A percentile compares a stretch with the other conserved stretches of the same genome.
These are phyloP conservation scores for Adela reaumurella DNA, from an alignment of 2,888 invertebrate species.

Conservation along the genomic window DNA sequence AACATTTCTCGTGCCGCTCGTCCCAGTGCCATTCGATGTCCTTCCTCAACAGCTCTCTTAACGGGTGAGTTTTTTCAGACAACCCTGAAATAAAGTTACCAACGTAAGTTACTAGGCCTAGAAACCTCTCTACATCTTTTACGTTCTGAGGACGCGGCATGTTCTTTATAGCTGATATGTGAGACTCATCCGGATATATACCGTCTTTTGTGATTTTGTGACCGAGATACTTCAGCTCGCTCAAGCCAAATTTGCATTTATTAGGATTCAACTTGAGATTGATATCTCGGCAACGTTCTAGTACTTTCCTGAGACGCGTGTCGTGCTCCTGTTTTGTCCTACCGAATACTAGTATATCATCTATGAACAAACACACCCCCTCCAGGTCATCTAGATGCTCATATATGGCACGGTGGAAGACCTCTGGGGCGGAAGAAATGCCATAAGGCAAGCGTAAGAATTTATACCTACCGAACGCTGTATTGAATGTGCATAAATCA, in stretches of 20 bases:
- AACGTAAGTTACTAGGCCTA: constrained; percentile 15
- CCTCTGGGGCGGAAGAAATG: constrained; percentile 13
- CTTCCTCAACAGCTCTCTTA: constrained; percentile 12
- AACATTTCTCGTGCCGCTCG: constrained; percentile 1
- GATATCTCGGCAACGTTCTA: constrained; percentile 4
- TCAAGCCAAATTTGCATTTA: constrained; percentile 4
- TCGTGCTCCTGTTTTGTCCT: constrained; percentile 5
- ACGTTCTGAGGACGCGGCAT: constrained; percentile 12
- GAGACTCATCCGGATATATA: constrained; percentile 11
- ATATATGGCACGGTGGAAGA: constrained; percentile 13
- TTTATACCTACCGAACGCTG: constrained; percentile 14
- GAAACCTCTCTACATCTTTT: constrained; percentile 13
- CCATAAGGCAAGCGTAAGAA: constrained; percentile 14
- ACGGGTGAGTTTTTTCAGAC: constrained; percentile 10
- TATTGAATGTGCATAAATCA: constrained; percentile 15
- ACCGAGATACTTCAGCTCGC: constrained; percentile 4
- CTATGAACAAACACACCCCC: constrained; percentile 5
- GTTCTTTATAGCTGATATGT: constrained; percentile 11
- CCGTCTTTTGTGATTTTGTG: constrained; percentile 4
- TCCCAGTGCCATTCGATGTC: constrained; percentile 5
- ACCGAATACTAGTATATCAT: constrained; percentile 6
- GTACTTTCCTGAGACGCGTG: constrained; percentile 4
- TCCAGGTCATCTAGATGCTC: constrained; percentile 9
- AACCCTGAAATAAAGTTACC: constrained; percentile 13
- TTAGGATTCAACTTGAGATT: constrained; percentile 4